Base-by-base conservation (phyloP, 2,113 vertebrate species). In the Raphicerus campestris region DNA sequence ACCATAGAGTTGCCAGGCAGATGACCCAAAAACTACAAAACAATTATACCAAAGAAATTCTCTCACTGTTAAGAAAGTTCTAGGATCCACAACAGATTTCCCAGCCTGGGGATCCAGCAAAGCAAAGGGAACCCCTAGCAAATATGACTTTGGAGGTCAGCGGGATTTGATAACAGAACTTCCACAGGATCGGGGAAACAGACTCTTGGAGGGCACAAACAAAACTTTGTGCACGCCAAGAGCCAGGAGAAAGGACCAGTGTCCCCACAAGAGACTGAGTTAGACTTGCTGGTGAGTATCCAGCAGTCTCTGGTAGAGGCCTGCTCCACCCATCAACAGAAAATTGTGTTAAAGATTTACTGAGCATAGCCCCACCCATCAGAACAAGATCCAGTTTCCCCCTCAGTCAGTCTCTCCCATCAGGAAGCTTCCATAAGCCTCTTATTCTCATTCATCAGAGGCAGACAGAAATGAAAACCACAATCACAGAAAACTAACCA, bases 271-370 rank as follows among this genome's bases (percentile, higher is more conserved):
- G n/a, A 70, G 63, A 70, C n/a, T 22, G 17, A 35, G n/a, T 35
- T 22, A 35, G 9, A 70, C n/a, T 70, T 35, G n/a, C n/a, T 17
- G 20, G 17, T 70, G n/a, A 70, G 63, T 35, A n/a, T 70, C 17
- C n/a, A 20, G n/a, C n/a, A 70, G n/a, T 35, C 63, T 66, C 63
- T 1, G 2, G 16, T 66, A 32, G 63, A 66, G 32, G 32, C 63
- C 63, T 70, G 9, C n/a, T 2, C n/a, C 0, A 0, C 32, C 32
- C n/a, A 20, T 20, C 17, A 66, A 66, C n/a, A 66, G 32, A 66
- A 66, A 66, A 35, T 10, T 66, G 32, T 9, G 20, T 66, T 66
- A 66, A 66, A 35, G 63, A 66, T 35, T 66, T 66, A 66, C n/a
- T 66, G 17, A 66, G 32, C 17, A 35, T 35, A n/a, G 63, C n/a